Conservation (phyloP, 2,888 invertebrate species). For the Sepiola atlantica region DNA sequence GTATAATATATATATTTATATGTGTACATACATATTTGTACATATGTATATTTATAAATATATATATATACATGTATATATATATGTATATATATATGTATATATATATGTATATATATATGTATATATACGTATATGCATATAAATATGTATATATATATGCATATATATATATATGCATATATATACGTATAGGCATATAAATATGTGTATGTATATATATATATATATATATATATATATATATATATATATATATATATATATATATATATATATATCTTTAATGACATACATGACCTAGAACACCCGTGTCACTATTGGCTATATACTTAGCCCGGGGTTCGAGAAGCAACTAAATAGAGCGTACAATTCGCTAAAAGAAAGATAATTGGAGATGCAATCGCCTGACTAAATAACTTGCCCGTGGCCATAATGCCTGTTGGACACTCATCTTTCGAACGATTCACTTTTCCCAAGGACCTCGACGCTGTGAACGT, state of each 20-base stretch:
- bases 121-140: no score
- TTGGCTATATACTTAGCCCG: not conserved
- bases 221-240: not conserved
- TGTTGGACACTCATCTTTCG: not conserved
- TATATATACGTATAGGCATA: not conserved
- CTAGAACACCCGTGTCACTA: not conserved
- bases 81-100: no score
- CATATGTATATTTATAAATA: not conserved
- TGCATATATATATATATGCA: no score
- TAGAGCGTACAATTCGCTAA: constrained; percentile 15
- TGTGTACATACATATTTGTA: no score
- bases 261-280: not conserved
- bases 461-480: not conserved
- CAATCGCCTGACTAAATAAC: not conserved
- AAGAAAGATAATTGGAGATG: constrained; percentile 9
- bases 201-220: not conserved
- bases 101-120: not conserved
- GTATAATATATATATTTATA: not conserved
- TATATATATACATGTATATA: not conserved
- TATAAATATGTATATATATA: not conserved
- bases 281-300: not conserved
- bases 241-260: not conserved
- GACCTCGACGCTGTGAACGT: not conserved
- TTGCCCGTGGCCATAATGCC: not conserved
- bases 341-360: not conserved